Evolutionary conservation across 2,888 invertebrate genomes (phyloP), one percentile per base, ranked within the genome.

Genomic region (Eilema depressum): DNA sequence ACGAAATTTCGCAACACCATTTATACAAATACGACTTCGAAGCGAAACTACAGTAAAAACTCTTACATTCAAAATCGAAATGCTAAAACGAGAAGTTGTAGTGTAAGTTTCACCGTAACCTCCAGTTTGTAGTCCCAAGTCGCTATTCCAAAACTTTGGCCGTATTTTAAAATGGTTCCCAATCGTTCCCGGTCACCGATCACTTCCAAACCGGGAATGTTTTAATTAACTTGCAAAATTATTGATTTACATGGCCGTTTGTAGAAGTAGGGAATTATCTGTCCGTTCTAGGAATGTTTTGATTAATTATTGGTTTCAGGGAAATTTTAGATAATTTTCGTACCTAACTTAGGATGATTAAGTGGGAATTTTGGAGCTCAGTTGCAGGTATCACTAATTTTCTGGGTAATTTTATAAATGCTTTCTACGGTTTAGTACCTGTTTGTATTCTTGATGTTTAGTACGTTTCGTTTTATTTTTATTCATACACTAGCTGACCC

Each of bases 221-320:
- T 92, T 91, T 92, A 92, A 93, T 92, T 91, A 91, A 89, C 83
- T 91, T 85, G 74, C 77, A 76, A 84, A 89, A 89, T 91, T 90
- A 91, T 88, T 89, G 91, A 92, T 91, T 90, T 86, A 86, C 86
- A 86, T 83, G 23, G 71, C 66, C 82, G 85, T 85, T 86, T 87
- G 85, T 86, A 84, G 80, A 74, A 75, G 74, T 73, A 69, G 61
- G 70, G 72, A 74, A 75, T 78, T 85, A 84, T 82, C 82, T 84
- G 77, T 73, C 74, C 69, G 70, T 77, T 76, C 69, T 77, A 75
- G 74, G 73, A 63, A 69, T 78, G 74, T 78, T 78, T 78, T 84
- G 83, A 85, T 83, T 83, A 81, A 85, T 80, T 76, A 85, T 80
- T 76, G 73, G 37, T 56, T 62, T 63, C 37, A 26, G 26, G 41